Evolutionary conservation across 2,888 invertebrate genomes (phyloP).

Genomic region (Cordilura impudica): DNA sequence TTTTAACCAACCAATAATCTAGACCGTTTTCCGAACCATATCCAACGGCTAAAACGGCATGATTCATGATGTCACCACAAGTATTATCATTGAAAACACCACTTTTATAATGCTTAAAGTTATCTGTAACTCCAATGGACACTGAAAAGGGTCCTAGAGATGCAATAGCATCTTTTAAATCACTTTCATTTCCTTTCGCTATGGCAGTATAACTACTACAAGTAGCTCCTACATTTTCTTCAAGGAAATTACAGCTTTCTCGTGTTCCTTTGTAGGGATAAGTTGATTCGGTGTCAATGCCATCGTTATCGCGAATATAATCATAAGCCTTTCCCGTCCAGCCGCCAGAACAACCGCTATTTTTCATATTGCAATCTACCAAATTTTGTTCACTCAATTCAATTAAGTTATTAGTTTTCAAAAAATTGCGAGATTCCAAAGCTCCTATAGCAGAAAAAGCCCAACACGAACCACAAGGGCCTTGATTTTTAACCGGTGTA

Average conservation of each 20-base stretch:
- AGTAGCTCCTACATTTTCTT: conserved; percentile 84
- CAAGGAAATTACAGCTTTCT: conserved; percentile 84
- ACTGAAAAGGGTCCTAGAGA: conserved; percentile 91
- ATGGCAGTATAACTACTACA: conserved; percentile 90
- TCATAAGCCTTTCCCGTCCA: conserved; percentile 84
- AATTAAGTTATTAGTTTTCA: conserved; percentile 85
- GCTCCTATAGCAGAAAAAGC: conserved; percentile 95
- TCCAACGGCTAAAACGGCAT: conserved; percentile 81
- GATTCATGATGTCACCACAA: conserved; percentile 87
- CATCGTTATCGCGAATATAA: conserved; percentile 89
- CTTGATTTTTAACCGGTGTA: conserved; percentile 94
- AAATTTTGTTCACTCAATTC: conserved; percentile 96
- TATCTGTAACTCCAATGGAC: conserved; percentile 91
- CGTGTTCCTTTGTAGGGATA: conserved; percentile 92
- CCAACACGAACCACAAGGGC: conserved; percentile 95
- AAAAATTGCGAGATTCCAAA: conserved; percentile 92
- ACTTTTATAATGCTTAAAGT: conserved; percentile 90
- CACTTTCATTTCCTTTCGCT: conserved; percentile 83
- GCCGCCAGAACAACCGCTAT: conserved; percentile 91
- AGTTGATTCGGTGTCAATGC: conserved; percentile 91
- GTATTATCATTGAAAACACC: conserved; percentile 89
- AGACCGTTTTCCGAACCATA: conserved; percentile 76
- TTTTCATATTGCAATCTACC: conserved; percentile 89
- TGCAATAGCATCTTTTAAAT: conserved; percentile 87
- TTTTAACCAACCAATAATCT: conserved; percentile 86